Conservation (phyloP, 2,888 invertebrate species). For the Syrphus vitripennis region DNA sequence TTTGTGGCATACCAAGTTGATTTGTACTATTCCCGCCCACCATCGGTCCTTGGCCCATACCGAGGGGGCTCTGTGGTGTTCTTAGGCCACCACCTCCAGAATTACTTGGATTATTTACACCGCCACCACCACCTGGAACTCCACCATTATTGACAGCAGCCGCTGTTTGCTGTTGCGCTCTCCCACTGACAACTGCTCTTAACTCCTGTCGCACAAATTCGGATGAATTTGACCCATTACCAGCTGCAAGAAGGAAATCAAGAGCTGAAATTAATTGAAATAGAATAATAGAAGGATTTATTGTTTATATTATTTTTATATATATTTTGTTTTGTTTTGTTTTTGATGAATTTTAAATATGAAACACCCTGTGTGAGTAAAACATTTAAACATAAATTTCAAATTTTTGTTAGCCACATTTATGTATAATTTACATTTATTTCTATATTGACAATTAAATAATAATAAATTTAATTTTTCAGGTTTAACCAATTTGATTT, state of each 20-base stretch:
- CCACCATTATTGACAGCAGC: slow-evolving; percentile 74
- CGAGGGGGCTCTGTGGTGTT: slow-evolving; percentile 80
- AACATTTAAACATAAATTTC: slow-evolving; percentile 49
- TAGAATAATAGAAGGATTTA: neutral
- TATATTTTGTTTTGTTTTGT: slow-evolving; percentile 2
- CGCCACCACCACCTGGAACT: slow-evolving; percentile 74
- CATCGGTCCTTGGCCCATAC: slow-evolving; percentile 78
- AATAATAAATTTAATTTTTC: slow-evolving; percentile 4
- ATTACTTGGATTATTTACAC: slow-evolving; percentile 42
- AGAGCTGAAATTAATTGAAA: slow-evolving; percentile 47
- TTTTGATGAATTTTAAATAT: neutral
- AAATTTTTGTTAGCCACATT: slow-evolving; percentile 69
- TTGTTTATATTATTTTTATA: neutral
- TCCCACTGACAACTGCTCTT: slow-evolving; percentile 92
- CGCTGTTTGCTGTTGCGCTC: slow-evolving; percentile 84
- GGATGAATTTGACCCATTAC: slow-evolving; percentile 86
- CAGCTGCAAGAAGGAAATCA: slow-evolving; percentile 80
- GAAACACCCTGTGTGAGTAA: slow-evolving; percentile 32
- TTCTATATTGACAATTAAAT: neutral
- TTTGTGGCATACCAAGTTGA: slow-evolving; percentile 74
- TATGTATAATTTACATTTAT: slow-evolving; percentile 54
- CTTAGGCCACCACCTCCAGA: slow-evolving; percentile 69
- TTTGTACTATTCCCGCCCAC: slow-evolving; percentile 78
- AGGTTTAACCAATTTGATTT: slow-evolving; percentile 14
- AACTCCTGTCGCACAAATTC: slow-evolving; percentile 96